Evolutionary conservation across 2,113 vertebrate genomes (phyloP).

Genomic region (Hypocryptadius cinnamomeus): DNA sequence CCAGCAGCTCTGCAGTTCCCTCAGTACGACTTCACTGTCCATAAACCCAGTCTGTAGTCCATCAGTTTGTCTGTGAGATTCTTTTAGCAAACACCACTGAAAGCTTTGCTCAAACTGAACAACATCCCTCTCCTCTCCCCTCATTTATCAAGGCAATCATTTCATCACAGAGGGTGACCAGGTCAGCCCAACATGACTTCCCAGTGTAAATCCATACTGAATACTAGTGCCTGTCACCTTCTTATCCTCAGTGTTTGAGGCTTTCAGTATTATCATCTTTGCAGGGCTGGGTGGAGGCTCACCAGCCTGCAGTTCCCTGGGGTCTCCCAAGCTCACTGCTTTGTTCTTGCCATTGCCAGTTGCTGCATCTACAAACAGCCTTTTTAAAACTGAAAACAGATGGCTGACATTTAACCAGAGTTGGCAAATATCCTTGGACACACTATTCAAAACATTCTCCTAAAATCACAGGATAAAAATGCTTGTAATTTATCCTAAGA

Average conservation of each 20-base stretch:
- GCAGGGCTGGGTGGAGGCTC: neutral
- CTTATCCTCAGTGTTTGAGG: neutral
- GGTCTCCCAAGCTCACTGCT: neutral
- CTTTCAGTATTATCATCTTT: neutral
- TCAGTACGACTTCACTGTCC: rapidly evolving
- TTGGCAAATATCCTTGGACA: neutral
- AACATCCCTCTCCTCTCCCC: neutral
- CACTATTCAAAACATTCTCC: neutral
- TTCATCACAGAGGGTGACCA: neutral
- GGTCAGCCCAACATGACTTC: neutral
- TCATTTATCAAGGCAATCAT: neutral
- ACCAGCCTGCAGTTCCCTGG: neutral
- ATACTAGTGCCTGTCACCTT: neutral
- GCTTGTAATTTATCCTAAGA: neutral
- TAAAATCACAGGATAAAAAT: neutral
- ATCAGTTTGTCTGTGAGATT: neutral
- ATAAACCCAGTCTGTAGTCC: neutral
- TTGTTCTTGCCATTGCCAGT: neutral
- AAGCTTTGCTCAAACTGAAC: neutral
- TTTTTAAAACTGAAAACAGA: neutral
- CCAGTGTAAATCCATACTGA: neutral
- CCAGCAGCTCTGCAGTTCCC: neutral
- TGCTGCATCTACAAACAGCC: neutral
- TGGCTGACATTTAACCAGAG: neutral
- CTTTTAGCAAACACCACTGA: neutral